These are phyloP conservation scores for Wiebesia pumilae DNA, from an alignment of 1,140 invertebrate genomes.

Conservation along the genomic window DNA sequence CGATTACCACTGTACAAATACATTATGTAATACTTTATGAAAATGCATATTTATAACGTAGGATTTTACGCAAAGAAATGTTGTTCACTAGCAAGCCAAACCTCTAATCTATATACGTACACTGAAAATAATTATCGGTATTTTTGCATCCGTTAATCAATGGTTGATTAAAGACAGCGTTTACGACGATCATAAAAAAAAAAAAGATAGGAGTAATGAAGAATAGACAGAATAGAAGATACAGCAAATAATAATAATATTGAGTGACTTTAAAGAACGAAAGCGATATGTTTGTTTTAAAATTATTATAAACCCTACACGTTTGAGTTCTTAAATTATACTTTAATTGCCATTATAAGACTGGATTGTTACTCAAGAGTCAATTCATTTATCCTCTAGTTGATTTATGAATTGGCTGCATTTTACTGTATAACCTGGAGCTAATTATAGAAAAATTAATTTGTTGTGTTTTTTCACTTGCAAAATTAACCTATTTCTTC, in stretches of 20 bases:
- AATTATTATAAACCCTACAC: neutral
- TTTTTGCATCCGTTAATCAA: neutral
- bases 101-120: neutral
- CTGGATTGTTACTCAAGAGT: neutral
- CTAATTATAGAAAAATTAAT: conserved; percentile 8
- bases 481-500: conserved; percentile 17
- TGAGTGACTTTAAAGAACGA: too few species aligned
- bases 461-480: conserved; percentile 2
- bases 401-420: neutral
- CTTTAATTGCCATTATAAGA: neutral
- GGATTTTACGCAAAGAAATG: neutral
- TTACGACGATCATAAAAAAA: neutral
- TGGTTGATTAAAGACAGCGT: neutral
- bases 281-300: neutral
- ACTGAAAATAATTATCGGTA: neutral
- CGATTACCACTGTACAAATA: neutral
- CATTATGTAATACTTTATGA: neutral
- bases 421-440: neutral
- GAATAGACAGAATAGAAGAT: neutral
- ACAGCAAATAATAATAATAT: too few species aligned
- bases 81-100: neutral
- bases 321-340: neutral
- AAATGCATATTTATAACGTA: neutral
- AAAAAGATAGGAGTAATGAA: neutral
- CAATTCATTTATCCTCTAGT: neutral